Base-by-base conservation (phyloP, 1,140 invertebrate genomes). In the Aleiodes sp. region DNA sequence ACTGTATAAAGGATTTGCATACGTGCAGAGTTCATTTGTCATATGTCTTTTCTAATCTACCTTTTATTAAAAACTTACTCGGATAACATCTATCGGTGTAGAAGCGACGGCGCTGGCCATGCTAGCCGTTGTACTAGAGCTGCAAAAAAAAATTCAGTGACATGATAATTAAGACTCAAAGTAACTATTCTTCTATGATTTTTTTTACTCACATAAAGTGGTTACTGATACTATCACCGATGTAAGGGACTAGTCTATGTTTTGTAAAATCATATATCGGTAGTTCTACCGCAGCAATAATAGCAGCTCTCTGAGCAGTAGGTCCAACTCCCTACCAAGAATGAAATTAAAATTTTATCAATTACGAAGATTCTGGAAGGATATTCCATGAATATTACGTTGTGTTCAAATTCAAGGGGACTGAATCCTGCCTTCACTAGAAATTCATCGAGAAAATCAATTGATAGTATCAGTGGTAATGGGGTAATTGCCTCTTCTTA, bases 181-280 rank as follows among this genome's bases (percentile, higher is more conserved):
- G n/a, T n/a, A 14, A 16, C 10, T 21, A 57, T 12, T 41, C 8
- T 21, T 29, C 61, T 19, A 52, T 29, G 66, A 68, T 29, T 62
- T 16, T 14, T 62, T 16, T 16, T 64, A 90, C 92, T 91, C 89
- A 95, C 91, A 93, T 85, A 82, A 97, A 93, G 89, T 98, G 96
- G 89, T 96, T 97, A 29, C 88, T 86, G 56, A 94, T 88, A 75
- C 90, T 91, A 87, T 98, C 94, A 4, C 93, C 94, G 75, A 96
- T 86, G 24, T 89, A 69, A 16, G 86, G 87, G 77, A 92, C 89
- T 62, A 98, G 87, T 75, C 92, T 89, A 76, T 91, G 90, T 87
- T 98, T 98, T 82, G 91, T 93, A 75, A 93, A 92, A 86, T 98
- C 96, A 87, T 98, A 98, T 39, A 94, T 94, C 66, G 96, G 96